Percentiles rank a stretch among this genome's conserved stretches.
phyloP scores from a whole-genome alignment of 2,797 vertebrate species.

The Syndactyla subalaris region DNA sequence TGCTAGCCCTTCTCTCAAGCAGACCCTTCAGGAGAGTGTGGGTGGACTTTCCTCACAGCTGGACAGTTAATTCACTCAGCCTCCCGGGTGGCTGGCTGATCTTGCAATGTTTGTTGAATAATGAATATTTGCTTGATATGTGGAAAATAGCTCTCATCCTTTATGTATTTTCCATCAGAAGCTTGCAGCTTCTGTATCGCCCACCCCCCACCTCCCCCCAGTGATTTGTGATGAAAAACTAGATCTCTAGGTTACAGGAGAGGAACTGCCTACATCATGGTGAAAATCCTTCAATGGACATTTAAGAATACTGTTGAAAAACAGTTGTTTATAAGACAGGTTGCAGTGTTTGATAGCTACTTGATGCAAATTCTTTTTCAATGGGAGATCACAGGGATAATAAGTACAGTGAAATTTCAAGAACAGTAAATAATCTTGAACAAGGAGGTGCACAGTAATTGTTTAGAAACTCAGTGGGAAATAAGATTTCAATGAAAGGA shows the following conservation, averaged over 20 bases:
- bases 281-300: background rate
- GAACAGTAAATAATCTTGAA: background rate
- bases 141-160: background rate
- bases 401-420: background rate
- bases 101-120: background rate
- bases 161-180: background rate
- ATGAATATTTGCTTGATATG: background rate
- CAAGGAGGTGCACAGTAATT: background rate
- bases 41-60: background rate
- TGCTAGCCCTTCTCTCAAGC: background rate
- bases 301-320: background rate
- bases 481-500: background rate
- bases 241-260: background rate
- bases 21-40: background rate
- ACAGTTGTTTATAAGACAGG: background rate
- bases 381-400: accelerated
- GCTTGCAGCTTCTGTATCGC: background rate
- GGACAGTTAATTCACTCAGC: background rate
- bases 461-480: background rate
- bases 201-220: accelerated
- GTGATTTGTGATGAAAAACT: background rate
- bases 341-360: background rate
- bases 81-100: background rate
- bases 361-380: background rate
- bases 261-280: background rate